phyloP scores from a whole-genome alignment of 2,888 invertebrate genomes.

The Clitarchus hookeri region DNA sequence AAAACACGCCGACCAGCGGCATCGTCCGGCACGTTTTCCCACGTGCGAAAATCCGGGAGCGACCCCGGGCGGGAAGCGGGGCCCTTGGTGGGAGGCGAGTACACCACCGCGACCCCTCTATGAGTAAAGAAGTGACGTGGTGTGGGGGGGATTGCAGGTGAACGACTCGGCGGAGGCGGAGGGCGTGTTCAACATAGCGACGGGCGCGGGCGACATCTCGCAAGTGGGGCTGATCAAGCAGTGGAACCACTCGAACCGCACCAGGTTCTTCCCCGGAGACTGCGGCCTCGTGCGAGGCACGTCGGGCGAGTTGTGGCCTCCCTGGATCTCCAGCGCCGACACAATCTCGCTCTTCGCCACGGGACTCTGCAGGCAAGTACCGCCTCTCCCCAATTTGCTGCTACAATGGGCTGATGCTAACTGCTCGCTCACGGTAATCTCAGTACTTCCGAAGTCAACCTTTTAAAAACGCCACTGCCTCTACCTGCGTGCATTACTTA shows the following conservation, averaged over 20 bases:
- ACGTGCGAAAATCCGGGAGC: too few species aligned
- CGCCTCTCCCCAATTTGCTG: neutral
- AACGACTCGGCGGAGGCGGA: constrained; percentile 75
- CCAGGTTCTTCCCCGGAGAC: constrained; percentile 57
- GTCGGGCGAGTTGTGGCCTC: constrained; percentile 80
- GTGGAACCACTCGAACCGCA: constrained; percentile 72
- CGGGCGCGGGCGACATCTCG: constrained; percentile 65
- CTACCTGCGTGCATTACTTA: too few species aligned
- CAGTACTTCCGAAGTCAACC: too few species aligned
- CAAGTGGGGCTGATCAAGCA: constrained; percentile 69
- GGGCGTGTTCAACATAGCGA: constrained; percentile 76
- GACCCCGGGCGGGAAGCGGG: too few species aligned
- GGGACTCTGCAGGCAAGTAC: constrained; percentile 69
- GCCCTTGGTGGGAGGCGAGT: too few species aligned
- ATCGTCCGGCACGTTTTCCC: too few species aligned
- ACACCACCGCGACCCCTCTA: too few species aligned
- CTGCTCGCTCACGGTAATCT: too few species aligned
- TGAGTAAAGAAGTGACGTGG: too few species aligned
- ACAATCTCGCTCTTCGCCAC: constrained; percentile 70
- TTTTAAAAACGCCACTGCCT: too few species aligned
- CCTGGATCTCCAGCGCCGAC: constrained; percentile 62
- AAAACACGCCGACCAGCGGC: too few species aligned
- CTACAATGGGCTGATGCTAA: too few species aligned
- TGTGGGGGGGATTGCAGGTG: neutral
- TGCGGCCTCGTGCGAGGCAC: constrained; percentile 72